These are phyloP conservation scores for Bettongia penicillata DNA, from an alignment of 2,113 vertebrate species.

Conservation along the genomic window DNA sequence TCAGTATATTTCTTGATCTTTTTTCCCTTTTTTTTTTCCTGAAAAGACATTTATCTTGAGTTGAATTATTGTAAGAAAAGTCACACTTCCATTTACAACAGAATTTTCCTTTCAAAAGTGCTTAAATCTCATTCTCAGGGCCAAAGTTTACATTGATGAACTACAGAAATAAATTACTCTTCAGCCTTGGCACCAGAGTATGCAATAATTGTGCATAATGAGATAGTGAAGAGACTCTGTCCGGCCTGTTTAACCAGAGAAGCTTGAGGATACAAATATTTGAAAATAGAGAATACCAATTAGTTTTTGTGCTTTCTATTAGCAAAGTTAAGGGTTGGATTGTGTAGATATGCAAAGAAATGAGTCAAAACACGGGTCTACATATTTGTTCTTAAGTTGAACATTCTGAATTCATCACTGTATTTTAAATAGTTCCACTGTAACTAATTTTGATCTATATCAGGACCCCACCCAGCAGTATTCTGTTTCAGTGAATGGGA, in stretches of 20 bases:
- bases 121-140: constrained; percentile 64
- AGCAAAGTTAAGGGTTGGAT: constrained; percentile 59
- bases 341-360: constrained; percentile 65
- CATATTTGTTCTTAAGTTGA: not conserved
- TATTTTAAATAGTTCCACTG: constrained; percentile 56
- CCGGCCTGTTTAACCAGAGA: constrained; percentile 69
- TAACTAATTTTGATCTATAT: constrained; percentile 56
- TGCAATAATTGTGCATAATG: constrained; percentile 79
- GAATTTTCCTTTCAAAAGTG: constrained; percentile 50
- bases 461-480: constrained; percentile 9
- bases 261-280: constrained; percentile 70
- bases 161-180: constrained; percentile 68
- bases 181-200: constrained; percentile 67
- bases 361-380: constrained; percentile 20
- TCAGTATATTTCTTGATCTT: constrained; percentile 44
- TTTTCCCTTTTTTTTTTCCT: not conserved
- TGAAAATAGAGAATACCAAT: constrained; percentile 82
- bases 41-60: constrained; percentile 34
- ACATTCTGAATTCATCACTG: constrained; percentile 34
- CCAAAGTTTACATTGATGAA: constrained; percentile 69
- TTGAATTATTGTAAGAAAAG: constrained; percentile 56
- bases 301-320: constrained; percentile 74
- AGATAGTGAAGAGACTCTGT: constrained; percentile 80
- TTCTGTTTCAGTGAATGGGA: not conserved
- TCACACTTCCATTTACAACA: constrained; percentile 13